phyloP scores from a whole-genome alignment of 2,797 vertebrate species.

The Amphiprion clarkii region DNA sequence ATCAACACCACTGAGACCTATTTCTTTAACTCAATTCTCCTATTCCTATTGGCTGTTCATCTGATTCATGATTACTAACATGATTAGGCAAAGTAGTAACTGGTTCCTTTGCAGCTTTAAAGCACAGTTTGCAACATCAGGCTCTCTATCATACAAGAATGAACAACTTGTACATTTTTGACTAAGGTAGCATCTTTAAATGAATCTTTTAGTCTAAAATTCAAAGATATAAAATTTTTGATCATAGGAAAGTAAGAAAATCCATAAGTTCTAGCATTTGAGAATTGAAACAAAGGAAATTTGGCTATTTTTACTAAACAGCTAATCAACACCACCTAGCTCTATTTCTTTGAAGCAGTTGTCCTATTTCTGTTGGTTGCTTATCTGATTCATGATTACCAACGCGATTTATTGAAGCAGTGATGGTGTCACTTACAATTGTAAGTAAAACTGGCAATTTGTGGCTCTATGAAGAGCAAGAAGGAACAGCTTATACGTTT shows the following conservation, averaged over 20 bases:
- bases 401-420: not conserved
- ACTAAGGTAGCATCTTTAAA: not conserved
- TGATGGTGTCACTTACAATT: not conserved
- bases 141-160: not conserved
- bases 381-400: not conserved
- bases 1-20: no score
- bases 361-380: not conserved
- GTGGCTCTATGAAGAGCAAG: not conserved
- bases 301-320: not conserved
- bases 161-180: not conserved
- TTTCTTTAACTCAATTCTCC: not conserved
- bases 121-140: not conserved
- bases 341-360: no score
- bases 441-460: not conserved
- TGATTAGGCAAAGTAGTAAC: not conserved
- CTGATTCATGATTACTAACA: not conserved
- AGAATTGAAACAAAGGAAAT: not conserved
- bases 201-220: no score
- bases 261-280: not conserved
- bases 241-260: not conserved
- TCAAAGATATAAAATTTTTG: no score
- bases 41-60: not conserved
- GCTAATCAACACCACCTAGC: no score
- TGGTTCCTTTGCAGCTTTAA: not conserved
- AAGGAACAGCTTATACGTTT: not conserved